Evolutionary conservation across 2,888 invertebrate genomes (phyloP).

Genomic region (Pharmacophagus antenor): DNA sequence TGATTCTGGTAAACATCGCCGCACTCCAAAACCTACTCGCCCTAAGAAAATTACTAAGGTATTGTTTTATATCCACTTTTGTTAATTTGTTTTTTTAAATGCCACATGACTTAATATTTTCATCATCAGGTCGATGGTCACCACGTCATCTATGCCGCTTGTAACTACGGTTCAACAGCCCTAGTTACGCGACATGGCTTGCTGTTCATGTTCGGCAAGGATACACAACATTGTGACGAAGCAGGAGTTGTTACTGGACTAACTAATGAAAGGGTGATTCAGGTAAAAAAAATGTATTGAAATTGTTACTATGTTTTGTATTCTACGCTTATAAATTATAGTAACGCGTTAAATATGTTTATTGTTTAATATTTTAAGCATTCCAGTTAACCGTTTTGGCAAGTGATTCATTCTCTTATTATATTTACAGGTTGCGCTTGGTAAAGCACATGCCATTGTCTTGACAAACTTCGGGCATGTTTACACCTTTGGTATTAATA

Average conservation of each 20-base stretch:
- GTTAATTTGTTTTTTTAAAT: neutral
- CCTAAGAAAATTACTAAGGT: constrained; percentile 95
- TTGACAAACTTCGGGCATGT: constrained; percentile 93
- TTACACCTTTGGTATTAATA: constrained; percentile 98
- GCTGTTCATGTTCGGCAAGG: constrained; percentile 96
- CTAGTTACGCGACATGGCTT: constrained; percentile 94
- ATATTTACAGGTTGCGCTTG: constrained; percentile 86
- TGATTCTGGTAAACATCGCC: constrained; percentile 88
- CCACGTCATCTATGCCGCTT: constrained; percentile 90
- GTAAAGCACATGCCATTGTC: constrained; percentile 97
- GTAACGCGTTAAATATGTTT: too few species aligned
- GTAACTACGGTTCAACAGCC: constrained; percentile 97
- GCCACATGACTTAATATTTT: neutral
- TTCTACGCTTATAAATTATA: too few species aligned
- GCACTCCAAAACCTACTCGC: constrained; percentile 94
- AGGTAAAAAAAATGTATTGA: constrained; percentile 63
- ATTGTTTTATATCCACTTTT: neutral
- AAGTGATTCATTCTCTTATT: neutral
- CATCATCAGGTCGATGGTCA: constrained; percentile 84
- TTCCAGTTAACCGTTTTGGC: too few species aligned
- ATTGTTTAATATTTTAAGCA: too few species aligned
- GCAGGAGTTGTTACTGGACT: constrained; percentile 87
- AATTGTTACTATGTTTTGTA: too few species aligned
- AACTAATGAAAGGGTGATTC: constrained; percentile 85
- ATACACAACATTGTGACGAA: constrained; percentile 91